These are phyloP conservation scores for Tetanocera ferruginea DNA, from an alignment of 2,888 invertebrate genomes.

Conservation along the genomic window DNA sequence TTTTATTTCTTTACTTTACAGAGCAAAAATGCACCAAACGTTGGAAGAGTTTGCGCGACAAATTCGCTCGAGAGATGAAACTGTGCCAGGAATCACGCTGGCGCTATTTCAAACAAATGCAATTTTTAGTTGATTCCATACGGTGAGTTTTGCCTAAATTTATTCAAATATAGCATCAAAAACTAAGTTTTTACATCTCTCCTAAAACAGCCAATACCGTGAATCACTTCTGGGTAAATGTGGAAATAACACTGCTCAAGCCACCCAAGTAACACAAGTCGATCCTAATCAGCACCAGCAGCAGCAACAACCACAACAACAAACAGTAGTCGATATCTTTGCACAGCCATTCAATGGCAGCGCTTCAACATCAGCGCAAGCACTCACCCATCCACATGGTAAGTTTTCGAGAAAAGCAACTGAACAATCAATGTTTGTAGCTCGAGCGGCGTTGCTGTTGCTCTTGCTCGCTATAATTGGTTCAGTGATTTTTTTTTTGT, in stretches of 20 bases:
- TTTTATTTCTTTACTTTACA: conserved; percentile 41
- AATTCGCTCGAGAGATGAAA: conserved; percentile 67
- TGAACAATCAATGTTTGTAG: not conserved
- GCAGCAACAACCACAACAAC: conserved; percentile 62
- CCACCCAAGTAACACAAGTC: conserved; percentile 60
- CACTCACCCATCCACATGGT: conserved; percentile 66
- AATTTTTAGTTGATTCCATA: conserved; percentile 65
- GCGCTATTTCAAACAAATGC: conserved; percentile 67
- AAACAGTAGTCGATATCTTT: conserved; percentile 63
- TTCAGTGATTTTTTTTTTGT: conserved; percentile 35
- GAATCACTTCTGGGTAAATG: conserved; percentile 65
- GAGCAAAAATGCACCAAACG: conserved; percentile 67
- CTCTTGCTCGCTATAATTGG: not conserved
- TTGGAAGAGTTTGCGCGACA: conserved; percentile 65
- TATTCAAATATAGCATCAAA: not conserved
- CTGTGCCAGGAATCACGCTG: conserved; percentile 65
- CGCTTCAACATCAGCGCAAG: conserved; percentile 63
- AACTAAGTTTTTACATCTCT: not conserved
- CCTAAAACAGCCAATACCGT: conserved; percentile 57
- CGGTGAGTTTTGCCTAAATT: conserved; percentile 41
- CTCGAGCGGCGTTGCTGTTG: not conserved
- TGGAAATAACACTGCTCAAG: conserved; percentile 53
- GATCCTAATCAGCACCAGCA: conserved; percentile 57
- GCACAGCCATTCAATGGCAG: conserved; percentile 65
- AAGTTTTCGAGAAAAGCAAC: conserved; percentile 38